These are phyloP conservation scores for Anastatus disparis DNA, from an alignment of 1,140 invertebrate genomes.

Conservation along the genomic window DNA sequence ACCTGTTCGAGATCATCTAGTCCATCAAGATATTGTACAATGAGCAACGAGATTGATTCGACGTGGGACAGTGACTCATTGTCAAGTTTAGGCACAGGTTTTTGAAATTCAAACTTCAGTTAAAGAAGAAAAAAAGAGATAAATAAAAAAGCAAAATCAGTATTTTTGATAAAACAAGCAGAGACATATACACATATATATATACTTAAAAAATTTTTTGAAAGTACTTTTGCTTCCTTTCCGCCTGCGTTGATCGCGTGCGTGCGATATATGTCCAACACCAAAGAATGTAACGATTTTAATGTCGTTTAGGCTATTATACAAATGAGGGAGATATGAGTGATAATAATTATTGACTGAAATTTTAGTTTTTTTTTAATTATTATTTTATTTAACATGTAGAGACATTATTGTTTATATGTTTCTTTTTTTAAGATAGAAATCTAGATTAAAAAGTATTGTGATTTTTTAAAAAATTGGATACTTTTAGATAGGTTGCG, in stretches of 20 bases:
- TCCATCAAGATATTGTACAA: slow-evolving; percentile 41
- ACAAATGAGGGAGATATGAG: not conserved
- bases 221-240: not conserved
- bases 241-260: too few relatives aligned
- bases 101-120: slow-evolving; percentile 35
- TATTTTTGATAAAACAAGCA: slow-evolving; percentile 20
- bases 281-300: not conserved
- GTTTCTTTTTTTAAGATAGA: not conserved
- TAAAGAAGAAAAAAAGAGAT: slow-evolving; percentile 1
- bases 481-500: too few relatives aligned
- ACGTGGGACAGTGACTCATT: slow-evolving; percentile 32
- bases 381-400: not conserved
- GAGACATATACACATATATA: not conserved
- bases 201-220: not conserved
- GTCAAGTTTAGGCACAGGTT: slow-evolving; percentile 37
- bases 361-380: not conserved
- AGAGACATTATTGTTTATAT: not conserved
- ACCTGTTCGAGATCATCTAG: slow-evolving; percentile 50
- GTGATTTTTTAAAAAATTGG: too few relatives aligned
- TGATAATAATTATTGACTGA: not conserved
- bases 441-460: too few relatives aligned
- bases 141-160: not conserved
- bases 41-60: slow-evolving; percentile 32
- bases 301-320: not conserved
- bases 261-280: not conserved